Evolutionary conservation across 2,888 invertebrate genomes (phyloP), one percentile per base, ranked within the genome.

Genomic region (Eristalinus aeneus): DNA sequence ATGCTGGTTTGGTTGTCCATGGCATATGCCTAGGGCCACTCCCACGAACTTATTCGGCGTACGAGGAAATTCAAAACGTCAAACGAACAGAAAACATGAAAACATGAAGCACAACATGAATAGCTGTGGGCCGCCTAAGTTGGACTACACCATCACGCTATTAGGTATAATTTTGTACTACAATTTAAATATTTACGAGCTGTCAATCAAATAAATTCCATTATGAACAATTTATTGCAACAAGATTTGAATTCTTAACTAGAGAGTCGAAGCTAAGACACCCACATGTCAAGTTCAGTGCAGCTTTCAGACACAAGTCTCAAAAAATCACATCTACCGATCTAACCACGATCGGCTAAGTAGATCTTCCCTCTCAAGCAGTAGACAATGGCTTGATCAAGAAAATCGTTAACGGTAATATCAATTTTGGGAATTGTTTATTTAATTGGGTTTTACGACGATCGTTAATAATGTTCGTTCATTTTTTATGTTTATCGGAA

Each of bases 361-460:
- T 46, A 46, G 46, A 46, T 16, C 16, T 16, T 6, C 27, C 27
- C 27, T 27, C 27, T 16, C 16, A 46, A 16, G 16, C 46, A 76
- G 69, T 85, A 73, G 82, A 82, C 73, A 74, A 85, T 77, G 54
- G 61, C 46, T 74, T 74, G 77, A 86, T 86, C 86, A 74, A 82
- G 27, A 82, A 77, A 72, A 86, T 86, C 85, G 69, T 88, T 85
- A 88, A 85, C 81, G 87, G 74, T 87, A 75, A 75, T 67, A 73
- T 82, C 64, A 83, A 78, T 71, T 34, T 72, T 46, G 8, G 61
- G 53, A 75, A 84, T 87, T 88, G 78, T 89, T 87, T 80, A 89
- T 91, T 90, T 91, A 91, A 89, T 89, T 90, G 89, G 89, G 76
- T 80, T 83, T 82, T 85, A 71, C 53, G 71, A 77, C 88, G 89